Percentiles rank a stretch among this genome's conserved stretches.
Evolutionary conservation across 2,888 invertebrate genomes (phyloP).

Genomic region (Chironomus tentans): DNA sequence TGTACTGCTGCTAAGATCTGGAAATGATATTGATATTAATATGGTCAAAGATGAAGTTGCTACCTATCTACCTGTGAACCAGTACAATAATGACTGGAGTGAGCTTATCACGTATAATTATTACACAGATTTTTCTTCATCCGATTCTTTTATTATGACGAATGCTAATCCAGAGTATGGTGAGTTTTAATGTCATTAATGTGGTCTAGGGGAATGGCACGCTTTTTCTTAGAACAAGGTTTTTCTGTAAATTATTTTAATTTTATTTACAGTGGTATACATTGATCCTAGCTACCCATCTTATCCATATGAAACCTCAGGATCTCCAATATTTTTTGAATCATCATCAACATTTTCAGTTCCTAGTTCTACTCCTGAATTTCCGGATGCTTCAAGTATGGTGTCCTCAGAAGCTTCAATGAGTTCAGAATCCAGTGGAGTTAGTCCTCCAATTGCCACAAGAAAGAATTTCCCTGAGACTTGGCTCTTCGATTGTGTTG

Average conservation of each 20-base stretch:
- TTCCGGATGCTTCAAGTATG: background rate
- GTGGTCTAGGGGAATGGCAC: too few relatives aligned
- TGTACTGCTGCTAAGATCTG: constrained; percentile 54
- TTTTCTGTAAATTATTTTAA: too few relatives aligned
- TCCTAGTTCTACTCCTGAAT: background rate
- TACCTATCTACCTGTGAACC: background rate
- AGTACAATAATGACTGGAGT: background rate
- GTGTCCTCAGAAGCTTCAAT: background rate
- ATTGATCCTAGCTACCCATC: too few relatives aligned
- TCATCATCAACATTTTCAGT: too few relatives aligned
- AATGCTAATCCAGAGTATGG: background rate
- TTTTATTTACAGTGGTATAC: too few relatives aligned
- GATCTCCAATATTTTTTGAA: too few relatives aligned
- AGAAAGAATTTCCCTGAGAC: constrained; percentile 12
- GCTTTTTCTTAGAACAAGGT: too few relatives aligned
- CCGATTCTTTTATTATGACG: background rate
- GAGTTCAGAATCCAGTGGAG: background rate
- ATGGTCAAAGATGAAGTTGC: background rate
- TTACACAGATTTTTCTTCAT: background rate
- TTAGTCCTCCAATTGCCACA: background rate
- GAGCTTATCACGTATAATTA: background rate
- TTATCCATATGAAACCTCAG: too few relatives aligned
- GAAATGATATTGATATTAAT: constrained; percentile 55
- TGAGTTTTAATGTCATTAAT: background rate
- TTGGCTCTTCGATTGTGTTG: constrained; percentile 8